These are phyloP conservation scores for Ctenomys sociabilis DNA, from an alignment of 2,113 vertebrate species.

Conservation along the genomic window DNA sequence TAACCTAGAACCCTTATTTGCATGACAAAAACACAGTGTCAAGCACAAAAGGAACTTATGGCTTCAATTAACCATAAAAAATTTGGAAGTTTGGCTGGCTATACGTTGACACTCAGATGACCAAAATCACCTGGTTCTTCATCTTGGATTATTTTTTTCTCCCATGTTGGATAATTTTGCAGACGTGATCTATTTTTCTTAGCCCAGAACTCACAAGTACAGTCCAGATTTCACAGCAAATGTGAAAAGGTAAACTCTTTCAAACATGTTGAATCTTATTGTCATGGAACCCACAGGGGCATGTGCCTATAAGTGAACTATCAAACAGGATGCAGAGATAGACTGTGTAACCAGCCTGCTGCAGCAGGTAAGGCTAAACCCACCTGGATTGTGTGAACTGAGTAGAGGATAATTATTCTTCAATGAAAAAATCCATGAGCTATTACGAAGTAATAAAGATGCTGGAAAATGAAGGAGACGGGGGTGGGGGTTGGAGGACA, in stretches of 20 bases:
- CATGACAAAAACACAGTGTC: constrained; percentile 10
- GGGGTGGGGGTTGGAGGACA: neutral
- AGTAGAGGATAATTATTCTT: neutral
- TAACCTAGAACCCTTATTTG: neutral
- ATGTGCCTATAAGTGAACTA: neutral
- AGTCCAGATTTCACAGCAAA: neutral
- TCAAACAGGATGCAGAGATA: neutral
- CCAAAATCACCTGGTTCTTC: neutral
- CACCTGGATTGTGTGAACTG: neutral
- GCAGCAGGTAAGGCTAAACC: neutral
- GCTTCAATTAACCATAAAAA: neutral
- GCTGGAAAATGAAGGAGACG: neutral
- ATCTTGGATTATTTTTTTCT: neutral
- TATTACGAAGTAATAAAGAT: constrained; percentile 1
- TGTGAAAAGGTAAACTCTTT: neutral
- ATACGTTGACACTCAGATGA: neutral
- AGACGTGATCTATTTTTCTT: neutral
- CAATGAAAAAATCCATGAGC: neutral
- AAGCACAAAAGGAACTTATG: neutral
- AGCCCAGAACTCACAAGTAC: neutral
- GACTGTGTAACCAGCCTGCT: neutral
- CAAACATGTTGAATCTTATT: neutral
- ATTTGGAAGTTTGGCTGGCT: neutral
- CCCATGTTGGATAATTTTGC: constrained; percentile 9
- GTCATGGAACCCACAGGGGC: too few species aligned